Percentiles rank a stretch among this genome's conserved stretches.
Evolutionary conservation across 2,888 invertebrate species (phyloP).

Genomic region (Caenorhabditis sp.): DNA sequence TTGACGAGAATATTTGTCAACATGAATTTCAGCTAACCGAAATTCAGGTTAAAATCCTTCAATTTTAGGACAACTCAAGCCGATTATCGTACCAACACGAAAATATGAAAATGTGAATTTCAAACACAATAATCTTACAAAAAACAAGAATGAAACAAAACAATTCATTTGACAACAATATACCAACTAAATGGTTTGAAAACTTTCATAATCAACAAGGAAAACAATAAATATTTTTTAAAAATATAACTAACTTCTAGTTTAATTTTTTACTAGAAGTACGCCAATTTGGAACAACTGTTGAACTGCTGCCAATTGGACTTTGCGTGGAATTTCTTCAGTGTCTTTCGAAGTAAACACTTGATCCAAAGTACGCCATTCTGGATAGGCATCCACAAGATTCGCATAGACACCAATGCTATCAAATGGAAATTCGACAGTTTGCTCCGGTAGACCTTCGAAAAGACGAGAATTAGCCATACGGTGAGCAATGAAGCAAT

Average conservation of each 20-base stretch:
- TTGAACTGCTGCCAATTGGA: slow-evolving; percentile 28
- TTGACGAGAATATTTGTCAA: too few species aligned
- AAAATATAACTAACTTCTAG: background rate
- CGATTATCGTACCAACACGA: too few species aligned
- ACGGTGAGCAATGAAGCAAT: slow-evolving; percentile 60
- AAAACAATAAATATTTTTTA: background rate
- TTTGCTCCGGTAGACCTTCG: slow-evolving; percentile 58
- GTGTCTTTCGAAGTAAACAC: slow-evolving; percentile 22
- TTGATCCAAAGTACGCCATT: slow-evolving; percentile 52
- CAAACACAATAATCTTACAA: background rate
- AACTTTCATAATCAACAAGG: background rate
- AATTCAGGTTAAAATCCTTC: too few species aligned
- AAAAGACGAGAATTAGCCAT: slow-evolving; percentile 61
- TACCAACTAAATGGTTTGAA: background rate
- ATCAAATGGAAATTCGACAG: slow-evolving; percentile 46
- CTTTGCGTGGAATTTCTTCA: slow-evolving; percentile 10
- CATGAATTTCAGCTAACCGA: too few species aligned
- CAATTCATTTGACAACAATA: background rate
- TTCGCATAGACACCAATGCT: slow-evolving; percentile 27
- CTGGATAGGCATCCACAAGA: slow-evolving; percentile 53
- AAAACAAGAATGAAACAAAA: background rate
- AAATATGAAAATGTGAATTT: background rate
- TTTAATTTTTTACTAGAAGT: slow-evolving; percentile 32
- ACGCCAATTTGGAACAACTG: slow-evolving; percentile 35
- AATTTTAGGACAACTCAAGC: background rate